These are phyloP conservation scores for Euproctis similis DNA, from an alignment of 2,888 invertebrate species.

Conservation along the genomic window DNA sequence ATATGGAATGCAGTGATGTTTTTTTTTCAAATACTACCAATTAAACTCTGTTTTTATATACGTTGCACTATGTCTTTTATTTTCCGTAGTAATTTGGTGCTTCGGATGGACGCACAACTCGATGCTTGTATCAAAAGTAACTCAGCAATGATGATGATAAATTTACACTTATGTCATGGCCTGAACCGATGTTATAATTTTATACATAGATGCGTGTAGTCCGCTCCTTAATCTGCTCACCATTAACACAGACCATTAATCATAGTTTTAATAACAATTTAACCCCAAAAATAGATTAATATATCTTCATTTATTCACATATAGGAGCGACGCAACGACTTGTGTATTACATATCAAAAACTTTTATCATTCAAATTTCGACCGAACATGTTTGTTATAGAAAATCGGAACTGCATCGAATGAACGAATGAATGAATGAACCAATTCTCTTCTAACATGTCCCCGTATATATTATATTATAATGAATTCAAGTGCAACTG, in stretches of 20 bases:
- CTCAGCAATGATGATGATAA: conserved; percentile 66
- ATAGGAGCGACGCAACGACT: conserved; percentile 35
- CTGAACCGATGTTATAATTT: conserved; percentile 57
- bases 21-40: conserved; percentile 4
- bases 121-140: conserved; percentile 41
- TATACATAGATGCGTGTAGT: conserved; percentile 58
- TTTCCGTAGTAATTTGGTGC: conserved; percentile 33
- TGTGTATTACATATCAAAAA: conserved; percentile 40
- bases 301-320: conserved; percentile 71
- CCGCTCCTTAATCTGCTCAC: conserved; percentile 68
- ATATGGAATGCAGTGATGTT: no score
- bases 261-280: conserved; percentile 76
- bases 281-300: conserved; percentile 73
- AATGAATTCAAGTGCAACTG: conserved; percentile 62
- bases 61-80: conserved; percentile 23
- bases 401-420: conserved; percentile 61
- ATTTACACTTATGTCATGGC: conserved; percentile 58
- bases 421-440: no score
- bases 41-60: conserved; percentile 12
- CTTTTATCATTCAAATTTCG: conserved; percentile 71
- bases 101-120: conserved; percentile 20
- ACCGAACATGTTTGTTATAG: conserved; percentile 38
- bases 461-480: conserved; percentile 32
- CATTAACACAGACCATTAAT: conserved; percentile 70
- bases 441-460: conserved; percentile 34